Conservation (phyloP, 2,113 vertebrate species). For the Indicator maculatus region DNA sequence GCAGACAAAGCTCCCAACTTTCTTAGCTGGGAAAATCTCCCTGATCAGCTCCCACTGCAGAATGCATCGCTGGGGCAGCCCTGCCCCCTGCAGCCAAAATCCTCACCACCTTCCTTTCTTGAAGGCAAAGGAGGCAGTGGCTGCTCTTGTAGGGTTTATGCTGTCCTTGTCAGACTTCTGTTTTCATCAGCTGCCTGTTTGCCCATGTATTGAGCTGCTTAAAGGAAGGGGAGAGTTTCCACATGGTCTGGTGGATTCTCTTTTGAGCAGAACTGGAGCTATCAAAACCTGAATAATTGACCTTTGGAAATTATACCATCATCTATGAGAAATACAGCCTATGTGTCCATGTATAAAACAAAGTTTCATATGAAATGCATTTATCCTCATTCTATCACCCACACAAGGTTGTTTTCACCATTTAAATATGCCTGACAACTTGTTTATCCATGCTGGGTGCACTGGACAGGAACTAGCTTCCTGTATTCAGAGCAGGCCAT, state of each 20-base stretch:
- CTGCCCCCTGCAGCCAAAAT: not conserved
- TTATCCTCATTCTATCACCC: conserved; percentile 44
- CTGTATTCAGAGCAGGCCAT: not conserved
- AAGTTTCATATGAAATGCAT: conserved; percentile 1
- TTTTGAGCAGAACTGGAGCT: not conserved
- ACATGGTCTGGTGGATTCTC: not conserved
- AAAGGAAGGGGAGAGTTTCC: not conserved
- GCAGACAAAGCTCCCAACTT: not conserved
- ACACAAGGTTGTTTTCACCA: not conserved
- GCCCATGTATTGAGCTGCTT: not conserved
- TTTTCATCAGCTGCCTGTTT: not conserved
- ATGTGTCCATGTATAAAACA: not conserved
- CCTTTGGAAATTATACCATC: not conserved
- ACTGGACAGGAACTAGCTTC: not conserved
- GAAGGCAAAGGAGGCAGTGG: not conserved
- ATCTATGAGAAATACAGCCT: not conserved
- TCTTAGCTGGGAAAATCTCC: not conserved
- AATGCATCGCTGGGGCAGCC: not conserved
- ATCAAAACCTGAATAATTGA: not conserved
- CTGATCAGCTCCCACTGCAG: not conserved
- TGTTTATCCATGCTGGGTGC: conserved; percentile 6
- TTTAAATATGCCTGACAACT: not conserved
- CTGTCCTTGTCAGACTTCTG: not conserved
- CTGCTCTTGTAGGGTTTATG: not conserved
- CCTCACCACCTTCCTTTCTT: not conserved